Base-by-base conservation (phyloP, 2,113 vertebrate genomes). In the Hydropotes inermis region DNA sequence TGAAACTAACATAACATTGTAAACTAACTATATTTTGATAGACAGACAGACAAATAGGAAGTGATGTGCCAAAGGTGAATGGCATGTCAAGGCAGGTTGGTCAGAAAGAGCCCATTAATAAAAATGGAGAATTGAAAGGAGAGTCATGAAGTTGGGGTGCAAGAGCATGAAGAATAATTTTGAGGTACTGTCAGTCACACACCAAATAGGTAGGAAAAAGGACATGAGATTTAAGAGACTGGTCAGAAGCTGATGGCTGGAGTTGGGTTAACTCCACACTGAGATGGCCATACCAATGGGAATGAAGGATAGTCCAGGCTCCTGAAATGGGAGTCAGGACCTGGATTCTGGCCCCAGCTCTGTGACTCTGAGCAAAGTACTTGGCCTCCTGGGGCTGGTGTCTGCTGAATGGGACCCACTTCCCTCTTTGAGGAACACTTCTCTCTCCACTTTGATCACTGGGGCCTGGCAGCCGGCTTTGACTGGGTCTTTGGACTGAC, bases 391-490 rank as follows among this genome's bases (percentile, higher is more conserved):
- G 10, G 36, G 30, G 60, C 28, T 61, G 30, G n/a, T 36, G 7
- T 57, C 9, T 5, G 7, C 43, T 39, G 36, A 61, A 64, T 23
- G 28, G 86, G 12, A 36, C 28, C 36, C 60, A 67, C 17, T n/a
- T 58, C 58, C 76, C 67, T 76, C 55, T 84, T 64, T 47, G 33
- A 91, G 85, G 92, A 55, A 50, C 10, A 8, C 7, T 23, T 96
- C 87, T 85, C n/a, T 96, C 84, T 88, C 28, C 10, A 79, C 88
- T 92, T 89, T 97, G 94, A 95, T 97, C 76, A 83, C 11, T 6
- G 67, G 64, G 83, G 81, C 89, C 54, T 55, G 61, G 79, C 70
- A 89, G 58, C 54, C 52, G 57, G 85, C 85, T 94, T 83, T 92
- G 33, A 70, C 50, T n/a, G 39, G 30, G 43, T 91, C 86, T 84